These are phyloP conservation scores for Drosophila kanapiae DNA, from an alignment of 1,140 invertebrate genomes.

Conservation along the genomic window DNA sequence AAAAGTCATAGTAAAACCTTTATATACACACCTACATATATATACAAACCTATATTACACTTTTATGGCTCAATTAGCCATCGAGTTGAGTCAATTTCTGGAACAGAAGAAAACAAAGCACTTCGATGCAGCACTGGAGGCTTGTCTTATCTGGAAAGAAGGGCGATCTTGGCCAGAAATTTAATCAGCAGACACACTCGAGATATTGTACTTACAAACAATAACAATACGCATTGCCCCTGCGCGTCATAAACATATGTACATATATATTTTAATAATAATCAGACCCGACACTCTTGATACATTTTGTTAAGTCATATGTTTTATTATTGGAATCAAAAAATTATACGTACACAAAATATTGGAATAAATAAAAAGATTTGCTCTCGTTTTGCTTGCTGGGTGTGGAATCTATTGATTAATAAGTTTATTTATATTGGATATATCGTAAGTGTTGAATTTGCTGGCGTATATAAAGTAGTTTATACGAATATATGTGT, in stretches of 20 bases:
- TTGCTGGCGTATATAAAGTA: conserved; percentile 48
- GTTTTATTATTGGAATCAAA: conserved; percentile 48
- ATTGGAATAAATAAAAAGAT: conserved; percentile 50
- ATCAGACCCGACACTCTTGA: neutral
- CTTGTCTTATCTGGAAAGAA: conserved; percentile 2
- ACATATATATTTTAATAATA: conserved; percentile 6
- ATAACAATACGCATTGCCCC: conserved; percentile 29
- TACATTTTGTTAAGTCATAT: conserved; percentile 35
- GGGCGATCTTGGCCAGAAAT: neutral
- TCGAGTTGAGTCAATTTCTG: neutral
- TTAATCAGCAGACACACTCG: conserved; percentile 24
- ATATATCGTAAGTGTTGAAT: conserved; percentile 43
- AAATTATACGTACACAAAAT: conserved; percentile 47
- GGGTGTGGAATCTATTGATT: conserved; percentile 68
- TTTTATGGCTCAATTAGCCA: neutral
- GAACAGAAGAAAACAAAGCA: neutral
- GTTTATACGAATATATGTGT: conserved; percentile 65
- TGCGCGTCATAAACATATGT: neutral
- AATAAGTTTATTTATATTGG: conserved; percentile 61
- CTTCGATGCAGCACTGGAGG: neutral
- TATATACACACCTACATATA: neutral
- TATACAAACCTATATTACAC: conserved; percentile 1
- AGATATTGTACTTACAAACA: conserved; percentile 13
- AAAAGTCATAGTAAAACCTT: neutral
- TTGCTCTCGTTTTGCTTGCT: conserved; percentile 21